Evolutionary conservation across 2,888 invertebrate species (phyloP).

Genomic region (Dioctria linearis): DNA sequence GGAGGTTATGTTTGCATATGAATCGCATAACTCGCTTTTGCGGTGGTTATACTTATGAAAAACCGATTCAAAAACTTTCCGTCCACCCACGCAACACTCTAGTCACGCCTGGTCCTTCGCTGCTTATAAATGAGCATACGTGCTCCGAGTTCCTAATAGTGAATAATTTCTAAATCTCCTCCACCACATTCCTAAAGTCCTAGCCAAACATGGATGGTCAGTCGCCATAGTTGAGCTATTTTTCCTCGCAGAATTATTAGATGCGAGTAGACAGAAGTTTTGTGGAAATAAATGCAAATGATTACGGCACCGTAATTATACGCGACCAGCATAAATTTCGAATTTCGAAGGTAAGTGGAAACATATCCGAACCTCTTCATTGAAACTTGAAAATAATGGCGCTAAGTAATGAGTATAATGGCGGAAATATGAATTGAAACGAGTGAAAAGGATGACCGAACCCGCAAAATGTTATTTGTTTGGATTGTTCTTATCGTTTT

Average conservation of each 20-base stretch:
- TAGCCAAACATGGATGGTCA: neutral
- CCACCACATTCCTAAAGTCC: neutral
- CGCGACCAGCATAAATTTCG: constrained; percentile 47
- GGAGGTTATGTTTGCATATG: constrained; percentile 13
- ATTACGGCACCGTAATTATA: constrained; percentile 37
- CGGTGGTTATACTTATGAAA: constrained; percentile 30
- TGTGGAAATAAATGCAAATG: constrained; percentile 23
- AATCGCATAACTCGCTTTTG: constrained; percentile 30
- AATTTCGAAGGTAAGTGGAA: constrained; percentile 17
- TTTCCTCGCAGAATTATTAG: constrained; percentile 34
- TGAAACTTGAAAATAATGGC: neutral
- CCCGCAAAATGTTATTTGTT: too few species aligned
- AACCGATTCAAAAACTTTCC: constrained; percentile 24
- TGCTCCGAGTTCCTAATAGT: constrained; percentile 23
- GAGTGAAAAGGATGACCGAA: too few species aligned
- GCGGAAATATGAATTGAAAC: neutral
- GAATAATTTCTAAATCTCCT: constrained; percentile 20
- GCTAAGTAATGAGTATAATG: neutral
- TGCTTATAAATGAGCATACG: constrained; percentile 39
- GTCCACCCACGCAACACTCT: neutral
- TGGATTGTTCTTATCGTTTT: too few species aligned
- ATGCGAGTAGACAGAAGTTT: neutral
- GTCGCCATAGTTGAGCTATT: constrained; percentile 40
- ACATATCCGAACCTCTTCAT: constrained; percentile 35
- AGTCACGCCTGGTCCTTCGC: neutral